Conservation (phyloP, 1,140 invertebrate genomes). For the Polyergus mexicanus region DNA sequence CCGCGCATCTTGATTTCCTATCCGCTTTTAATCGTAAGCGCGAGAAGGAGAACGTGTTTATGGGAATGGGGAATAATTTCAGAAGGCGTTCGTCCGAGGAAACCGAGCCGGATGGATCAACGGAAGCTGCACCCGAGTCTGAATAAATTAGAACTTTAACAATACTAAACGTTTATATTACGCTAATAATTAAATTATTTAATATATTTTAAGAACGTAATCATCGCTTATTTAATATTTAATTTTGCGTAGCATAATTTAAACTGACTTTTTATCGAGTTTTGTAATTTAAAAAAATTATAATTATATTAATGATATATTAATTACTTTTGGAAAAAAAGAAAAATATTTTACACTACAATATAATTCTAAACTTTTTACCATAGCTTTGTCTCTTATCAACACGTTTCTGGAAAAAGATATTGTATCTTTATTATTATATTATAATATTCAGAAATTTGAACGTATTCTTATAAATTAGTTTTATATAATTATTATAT, state of each 20-base stretch:
- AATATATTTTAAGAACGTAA: constrained; percentile 4
- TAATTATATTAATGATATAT: not conserved
- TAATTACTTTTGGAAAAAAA: not conserved
- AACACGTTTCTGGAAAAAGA: not conserved
- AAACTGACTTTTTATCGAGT: not conserved
- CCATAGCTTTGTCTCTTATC: not conserved
- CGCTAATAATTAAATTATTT: not conserved
- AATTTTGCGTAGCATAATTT: too few relatives aligned
- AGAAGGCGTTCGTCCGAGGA: constrained; percentile 42
- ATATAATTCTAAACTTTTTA: constrained; percentile 3
- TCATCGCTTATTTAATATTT: not conserved
- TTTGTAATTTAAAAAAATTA: not conserved
- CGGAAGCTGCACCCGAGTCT: not conserved
- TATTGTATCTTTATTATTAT: not conserved
- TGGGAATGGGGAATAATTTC: constrained; percentile 66
- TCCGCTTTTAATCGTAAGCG: constrained; percentile 66
- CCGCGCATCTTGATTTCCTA: constrained; percentile 41
- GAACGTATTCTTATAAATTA: not conserved
- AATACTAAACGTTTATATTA: not conserved
- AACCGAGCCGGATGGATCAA: not conserved
- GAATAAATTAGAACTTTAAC: not conserved
- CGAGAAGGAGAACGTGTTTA: constrained; percentile 57
- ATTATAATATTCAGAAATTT: not conserved
- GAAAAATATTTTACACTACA: not conserved
- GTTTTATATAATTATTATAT: not conserved